These are phyloP conservation scores for Leptobrachium ailaonicum DNA, from an alignment of 2,113 vertebrate species.

Conservation along the genomic window DNA sequence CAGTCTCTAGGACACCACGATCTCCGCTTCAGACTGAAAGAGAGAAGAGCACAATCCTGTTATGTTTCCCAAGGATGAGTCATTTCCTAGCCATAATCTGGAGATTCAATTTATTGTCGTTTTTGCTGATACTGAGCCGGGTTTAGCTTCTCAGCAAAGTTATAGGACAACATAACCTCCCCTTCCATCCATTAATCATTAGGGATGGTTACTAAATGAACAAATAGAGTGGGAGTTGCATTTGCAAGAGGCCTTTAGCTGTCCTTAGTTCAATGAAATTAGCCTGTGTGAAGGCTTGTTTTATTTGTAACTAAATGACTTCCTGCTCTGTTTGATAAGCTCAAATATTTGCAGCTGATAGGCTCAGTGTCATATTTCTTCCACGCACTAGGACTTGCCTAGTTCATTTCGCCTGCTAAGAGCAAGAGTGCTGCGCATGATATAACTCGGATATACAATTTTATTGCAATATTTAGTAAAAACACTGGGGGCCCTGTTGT, in stretches of 20 bases:
- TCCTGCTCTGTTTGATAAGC: constrained; percentile 82
- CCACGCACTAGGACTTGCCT: constrained; percentile 67
- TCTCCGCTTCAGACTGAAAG: constrained; percentile 50
- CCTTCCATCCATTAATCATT: constrained; percentile 72
- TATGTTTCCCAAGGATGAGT: constrained; percentile 72
- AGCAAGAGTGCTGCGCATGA: too few species aligned
- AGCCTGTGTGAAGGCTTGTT: constrained; percentile 74
- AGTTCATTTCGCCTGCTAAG: not conserved
- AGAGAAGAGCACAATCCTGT: constrained; percentile 60
- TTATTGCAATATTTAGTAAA: too few species aligned
- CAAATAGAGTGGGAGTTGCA: constrained; percentile 63
- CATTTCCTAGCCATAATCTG: constrained; percentile 73
- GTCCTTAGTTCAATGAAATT: constrained; percentile 76
- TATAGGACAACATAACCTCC: constrained; percentile 53
- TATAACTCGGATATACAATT: too few species aligned
- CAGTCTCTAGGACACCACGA: constrained; percentile 70
- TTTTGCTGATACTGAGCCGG: constrained; percentile 61
- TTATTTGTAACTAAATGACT: constrained; percentile 84
- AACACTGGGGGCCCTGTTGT: too few species aligned
- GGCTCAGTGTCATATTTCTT: constrained; percentile 77
- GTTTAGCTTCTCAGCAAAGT: constrained; percentile 55
- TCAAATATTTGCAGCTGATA: constrained; percentile 84
- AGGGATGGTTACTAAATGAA: constrained; percentile 56
- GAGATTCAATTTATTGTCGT: constrained; percentile 71
- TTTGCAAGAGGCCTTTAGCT: constrained; percentile 69